Conservation (phyloP, 37 sponge, comb jelly and placozoan species). For the Tethya wilhelma region DNA sequence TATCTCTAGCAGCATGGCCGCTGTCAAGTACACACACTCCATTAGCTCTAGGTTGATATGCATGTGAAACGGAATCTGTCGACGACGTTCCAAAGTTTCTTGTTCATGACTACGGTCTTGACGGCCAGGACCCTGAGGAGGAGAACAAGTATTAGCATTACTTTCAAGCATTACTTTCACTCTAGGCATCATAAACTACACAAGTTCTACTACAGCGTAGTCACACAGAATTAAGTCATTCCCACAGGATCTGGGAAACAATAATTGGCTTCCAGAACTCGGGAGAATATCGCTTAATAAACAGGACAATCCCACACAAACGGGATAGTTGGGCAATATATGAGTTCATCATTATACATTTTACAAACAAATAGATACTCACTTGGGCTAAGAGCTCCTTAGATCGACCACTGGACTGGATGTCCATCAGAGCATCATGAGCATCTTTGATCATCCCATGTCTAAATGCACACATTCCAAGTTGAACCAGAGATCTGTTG, state of each 20-base stretch:
- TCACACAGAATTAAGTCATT: too few species aligned
- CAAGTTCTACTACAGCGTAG: not conserved
- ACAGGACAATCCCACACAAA: too few species aligned
- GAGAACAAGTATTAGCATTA: too few species aligned
- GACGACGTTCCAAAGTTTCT: constrained; percentile 86
- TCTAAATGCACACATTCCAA: constrained; percentile 99
- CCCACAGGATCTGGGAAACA: too few species aligned
- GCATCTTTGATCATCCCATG: constrained; percentile 96
- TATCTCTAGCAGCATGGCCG: constrained; percentile 97
- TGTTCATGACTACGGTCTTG: constrained; percentile 90
- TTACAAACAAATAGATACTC: not conserved
- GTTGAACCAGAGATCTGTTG: constrained; percentile 94
- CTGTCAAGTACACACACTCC: constrained; percentile 98
- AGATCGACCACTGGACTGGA: constrained; percentile 89
- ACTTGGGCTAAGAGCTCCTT: constrained; percentile 98
- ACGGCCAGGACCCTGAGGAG: constrained; percentile 62
- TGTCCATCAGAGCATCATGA: constrained; percentile 91
- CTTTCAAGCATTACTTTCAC: not conserved
- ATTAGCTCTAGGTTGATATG: constrained; percentile 99
- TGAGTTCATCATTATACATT: not conserved
- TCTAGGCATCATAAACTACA: not conserved
- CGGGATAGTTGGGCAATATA: not conserved
- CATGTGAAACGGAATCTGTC: constrained; percentile 98
- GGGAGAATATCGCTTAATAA: too few species aligned
- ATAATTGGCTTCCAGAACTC: too few species aligned